Evolutionary conservation across 2,797 vertebrate genomes (phyloP).

Genomic region (Buphagus erythrorhynchus): DNA sequence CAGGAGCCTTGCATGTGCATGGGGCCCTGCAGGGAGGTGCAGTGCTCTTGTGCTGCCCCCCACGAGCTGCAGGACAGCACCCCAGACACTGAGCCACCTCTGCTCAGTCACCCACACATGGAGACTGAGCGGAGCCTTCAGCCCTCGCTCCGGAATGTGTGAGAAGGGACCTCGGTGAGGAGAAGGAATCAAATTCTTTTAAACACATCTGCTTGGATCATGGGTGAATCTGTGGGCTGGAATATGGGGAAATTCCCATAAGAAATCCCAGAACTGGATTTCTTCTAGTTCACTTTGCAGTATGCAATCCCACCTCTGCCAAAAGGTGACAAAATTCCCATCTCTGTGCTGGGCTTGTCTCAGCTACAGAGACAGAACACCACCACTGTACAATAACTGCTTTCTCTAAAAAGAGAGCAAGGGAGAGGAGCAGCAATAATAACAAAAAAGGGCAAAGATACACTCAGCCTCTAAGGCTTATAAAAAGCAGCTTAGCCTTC

Average conservation of each 20-base stretch:
- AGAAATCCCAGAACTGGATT: not conserved
- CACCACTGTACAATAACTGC: not conserved
- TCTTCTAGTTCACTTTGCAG: not conserved
- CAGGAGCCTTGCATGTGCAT: accelerated
- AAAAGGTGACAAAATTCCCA: constrained; percentile 24
- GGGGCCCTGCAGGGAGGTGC: not conserved
- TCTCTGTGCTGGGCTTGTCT: not conserved
- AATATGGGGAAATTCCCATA: not conserved
- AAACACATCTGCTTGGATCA: not conserved
- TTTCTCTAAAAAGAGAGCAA: not conserved
- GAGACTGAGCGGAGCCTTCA: not conserved
- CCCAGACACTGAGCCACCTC: not conserved
- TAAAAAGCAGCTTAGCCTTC: constrained; percentile 48
- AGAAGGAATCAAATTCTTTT: not conserved
- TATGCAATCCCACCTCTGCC: not conserved
- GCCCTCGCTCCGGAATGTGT: not conserved
- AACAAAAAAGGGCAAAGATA: constrained; percentile 35
- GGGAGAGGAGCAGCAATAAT: constrained; percentile 1
- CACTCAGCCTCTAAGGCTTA: constrained; percentile 16
- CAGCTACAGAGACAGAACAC: not conserved
- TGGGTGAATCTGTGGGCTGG: not conserved
- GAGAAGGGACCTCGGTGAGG: not conserved
- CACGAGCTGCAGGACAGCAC: not conserved
- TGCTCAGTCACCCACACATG: not conserved
- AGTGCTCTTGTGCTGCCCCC: not conserved